A percentile compares a stretch with the other conserved stretches of the same genome.
phyloP scores from a whole-genome alignment of 2,797 vertebrate species.

The Nothura maculosa region DNA sequence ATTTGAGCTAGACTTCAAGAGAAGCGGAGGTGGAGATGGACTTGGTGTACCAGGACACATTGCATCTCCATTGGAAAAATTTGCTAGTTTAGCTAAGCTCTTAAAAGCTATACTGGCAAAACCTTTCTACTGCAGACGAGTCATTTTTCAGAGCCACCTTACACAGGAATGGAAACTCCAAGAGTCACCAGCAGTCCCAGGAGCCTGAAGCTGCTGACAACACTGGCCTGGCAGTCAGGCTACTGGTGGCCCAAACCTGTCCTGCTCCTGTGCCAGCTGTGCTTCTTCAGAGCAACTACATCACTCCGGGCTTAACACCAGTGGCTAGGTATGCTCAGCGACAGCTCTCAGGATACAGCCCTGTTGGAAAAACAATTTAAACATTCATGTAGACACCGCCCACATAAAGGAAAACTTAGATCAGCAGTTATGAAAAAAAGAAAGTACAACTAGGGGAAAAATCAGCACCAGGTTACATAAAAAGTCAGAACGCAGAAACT shows the following conservation, averaged over 20 bases:
- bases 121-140: not conserved
- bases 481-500: not conserved
- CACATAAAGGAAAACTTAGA: not conserved
- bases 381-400: not conserved
- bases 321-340: not conserved
- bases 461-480: not conserved
- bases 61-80: not conserved
- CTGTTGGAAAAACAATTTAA: not conserved
- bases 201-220: not conserved
- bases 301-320: not conserved
- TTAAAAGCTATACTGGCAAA: not conserved
- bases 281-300: not conserved
- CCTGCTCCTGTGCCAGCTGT: not conserved
- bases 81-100: not conserved
- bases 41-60: not conserved
- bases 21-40: not conserved
- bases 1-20: accelerated
- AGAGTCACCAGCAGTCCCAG: not conserved
- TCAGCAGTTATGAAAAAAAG: not conserved
- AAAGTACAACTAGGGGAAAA: accelerated
- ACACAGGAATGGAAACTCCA: not conserved
- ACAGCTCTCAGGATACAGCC: not conserved
- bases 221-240: not conserved
- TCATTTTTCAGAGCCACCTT: not conserved
- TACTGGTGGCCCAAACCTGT: not conserved